Evolutionary conservation across 2,113 vertebrate species (phyloP), one percentile per base, ranked within the genome.

Genomic region (Tragulus kanchil): DNA sequence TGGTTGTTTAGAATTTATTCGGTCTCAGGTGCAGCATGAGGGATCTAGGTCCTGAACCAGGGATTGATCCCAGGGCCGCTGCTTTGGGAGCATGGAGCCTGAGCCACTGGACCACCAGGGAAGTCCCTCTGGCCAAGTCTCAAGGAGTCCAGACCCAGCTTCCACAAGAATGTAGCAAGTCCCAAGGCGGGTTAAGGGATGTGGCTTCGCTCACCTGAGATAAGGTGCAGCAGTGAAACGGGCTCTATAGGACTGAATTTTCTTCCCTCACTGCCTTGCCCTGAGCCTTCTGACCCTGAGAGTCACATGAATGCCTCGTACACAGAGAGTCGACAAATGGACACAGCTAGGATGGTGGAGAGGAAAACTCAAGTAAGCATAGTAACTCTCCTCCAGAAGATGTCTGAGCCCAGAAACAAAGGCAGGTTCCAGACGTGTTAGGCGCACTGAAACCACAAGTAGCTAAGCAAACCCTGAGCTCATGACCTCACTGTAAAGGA

Each of bases 401-500:
- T 9, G n/a, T 64, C 69, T 77, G 91, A 84, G 89, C n/a, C 85
- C 52, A 19, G 28, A 75, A 92, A 95, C 67, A 69, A 90, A 96
- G 36, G 25, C 13, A 89, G 31, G 56, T 96, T 77, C 59, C 48
- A 79, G 42, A 23, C 26, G 4, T 52, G 56, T 87, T 1, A 16
- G 6, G n/a, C 1, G 79, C 26, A 58, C 31, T 95, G 91, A 96
- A 98, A 92, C 90, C 26, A 89, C 6, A 16, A 90, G 85, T n/a
- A 88, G 36, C 75, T 85, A 94, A 96, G 88, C 11, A 92, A 87
- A 59, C 45, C 65, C 42, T 45, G 59, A 95, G 59, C 89, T 85
- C 73, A 19, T 77, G 85, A 96, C 17, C 17, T 97, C 90, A 52
- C 15, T 77, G 91, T 82, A 86, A 94, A 88, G 56, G 95, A 95